phyloP scores from a whole-genome alignment of 2,113 vertebrate species.

The Balaenoptera acutorostrata region DNA sequence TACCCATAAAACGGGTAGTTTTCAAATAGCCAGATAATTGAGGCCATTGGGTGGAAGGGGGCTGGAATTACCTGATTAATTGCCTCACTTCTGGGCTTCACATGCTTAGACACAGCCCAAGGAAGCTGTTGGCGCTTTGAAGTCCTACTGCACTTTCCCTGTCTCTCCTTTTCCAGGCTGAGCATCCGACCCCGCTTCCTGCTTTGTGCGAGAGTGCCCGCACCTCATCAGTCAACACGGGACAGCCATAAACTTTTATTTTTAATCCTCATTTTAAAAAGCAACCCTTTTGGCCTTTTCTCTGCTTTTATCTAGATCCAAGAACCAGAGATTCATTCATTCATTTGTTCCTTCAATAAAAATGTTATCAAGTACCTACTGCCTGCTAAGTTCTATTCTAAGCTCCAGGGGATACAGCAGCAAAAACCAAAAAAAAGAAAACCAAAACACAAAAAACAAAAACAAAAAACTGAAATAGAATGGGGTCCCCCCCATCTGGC shows the following conservation, averaged over 20 bases:
- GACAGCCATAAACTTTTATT: not conserved
- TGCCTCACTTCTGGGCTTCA: conserved; percentile 1
- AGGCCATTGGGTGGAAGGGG: conserved; percentile 32
- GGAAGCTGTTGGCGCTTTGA: conserved; percentile 53
- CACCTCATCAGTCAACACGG: conserved; percentile 6
- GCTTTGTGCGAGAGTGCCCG: not conserved
- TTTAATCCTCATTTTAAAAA: conserved; percentile 3
- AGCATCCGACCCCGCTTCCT: not conserved
- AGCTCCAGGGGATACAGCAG: not conserved
- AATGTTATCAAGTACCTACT: not conserved
- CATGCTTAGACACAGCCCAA: conserved; percentile 52
- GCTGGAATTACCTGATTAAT: conserved; percentile 59
- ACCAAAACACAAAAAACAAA: not conserved
- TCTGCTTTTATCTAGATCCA: not conserved
- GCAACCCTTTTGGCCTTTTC: not conserved
- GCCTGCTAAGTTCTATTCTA: not conserved
- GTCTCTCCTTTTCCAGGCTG: not conserved
- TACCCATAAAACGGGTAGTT: conserved; percentile 53
- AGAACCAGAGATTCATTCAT: not conserved
- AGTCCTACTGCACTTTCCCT: conserved; percentile 48
- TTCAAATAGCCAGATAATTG: conserved; percentile 65
- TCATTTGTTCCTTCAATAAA: not conserved
- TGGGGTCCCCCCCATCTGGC: too few species aligned
- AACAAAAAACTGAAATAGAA: not conserved
- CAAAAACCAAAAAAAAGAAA: not conserved